A percentile compares a stretch with the other conserved stretches of the same genome.
Conservation (phyloP, 2,113 vertebrate genomes). For the Girardinichthys multiradiatus region DNA sequence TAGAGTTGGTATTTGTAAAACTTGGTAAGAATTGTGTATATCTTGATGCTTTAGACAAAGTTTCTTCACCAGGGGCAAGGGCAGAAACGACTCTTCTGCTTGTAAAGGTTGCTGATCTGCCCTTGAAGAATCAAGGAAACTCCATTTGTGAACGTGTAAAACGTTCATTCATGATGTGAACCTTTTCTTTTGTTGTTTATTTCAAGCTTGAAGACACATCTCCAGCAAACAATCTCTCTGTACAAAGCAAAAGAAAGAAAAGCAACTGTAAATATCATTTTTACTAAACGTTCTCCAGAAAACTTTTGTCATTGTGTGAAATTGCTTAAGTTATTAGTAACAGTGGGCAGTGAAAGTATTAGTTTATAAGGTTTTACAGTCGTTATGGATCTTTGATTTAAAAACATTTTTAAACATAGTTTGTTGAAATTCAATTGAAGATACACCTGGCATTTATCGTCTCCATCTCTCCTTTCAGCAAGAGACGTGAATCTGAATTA, state of each 20-base stretch:
- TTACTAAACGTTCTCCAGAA: no score
- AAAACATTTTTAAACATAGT: background rate
- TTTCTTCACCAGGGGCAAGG: background rate
- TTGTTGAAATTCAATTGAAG: background rate
- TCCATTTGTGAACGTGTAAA: background rate
- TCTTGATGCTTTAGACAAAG: no score
- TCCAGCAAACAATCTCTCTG: background rate
- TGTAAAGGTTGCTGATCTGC: background rate
- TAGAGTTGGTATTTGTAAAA: no score
- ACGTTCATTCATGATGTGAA: background rate
- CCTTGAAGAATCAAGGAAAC: background rate
- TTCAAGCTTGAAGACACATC: background rate
- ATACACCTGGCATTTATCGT: background rate
- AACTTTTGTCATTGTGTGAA: no score
- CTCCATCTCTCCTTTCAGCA: background rate
- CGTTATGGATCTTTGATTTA: no score
- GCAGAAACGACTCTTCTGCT: background rate
- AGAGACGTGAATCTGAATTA: background rate
- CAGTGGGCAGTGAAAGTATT: no score
- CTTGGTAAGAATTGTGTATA: no score
- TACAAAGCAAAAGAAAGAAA: background rate
- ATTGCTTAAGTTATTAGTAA: no score
- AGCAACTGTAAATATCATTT: no score
- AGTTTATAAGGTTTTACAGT: no score
- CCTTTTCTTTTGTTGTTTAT: background rate